phyloP scores from a whole-genome alignment of 2,888 invertebrate genomes.

The Diarsia rubi region DNA sequence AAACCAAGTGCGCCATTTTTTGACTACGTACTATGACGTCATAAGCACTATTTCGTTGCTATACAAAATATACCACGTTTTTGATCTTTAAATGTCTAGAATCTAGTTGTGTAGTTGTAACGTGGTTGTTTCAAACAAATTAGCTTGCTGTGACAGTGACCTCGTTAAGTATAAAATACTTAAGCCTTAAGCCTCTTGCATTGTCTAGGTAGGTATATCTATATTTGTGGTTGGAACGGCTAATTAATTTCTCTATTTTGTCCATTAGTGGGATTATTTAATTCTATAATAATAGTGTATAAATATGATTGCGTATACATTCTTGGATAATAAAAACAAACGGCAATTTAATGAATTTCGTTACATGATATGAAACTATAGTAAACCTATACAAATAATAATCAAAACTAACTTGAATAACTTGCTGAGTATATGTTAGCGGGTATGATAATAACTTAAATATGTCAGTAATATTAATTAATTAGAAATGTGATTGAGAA shows the following conservation, averaged over 20 bases:
- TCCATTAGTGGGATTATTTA: not conserved
- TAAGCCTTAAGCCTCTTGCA: too few species aligned
- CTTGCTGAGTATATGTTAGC: conserved; percentile 18
- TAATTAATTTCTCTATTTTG: not conserved
- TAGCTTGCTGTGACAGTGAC: too few species aligned
- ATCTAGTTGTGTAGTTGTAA: too few species aligned
- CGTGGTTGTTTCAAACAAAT: too few species aligned
- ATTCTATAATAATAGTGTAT: not conserved
- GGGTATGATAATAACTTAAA: not conserved
- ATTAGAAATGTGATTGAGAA: not conserved
- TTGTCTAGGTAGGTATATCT: too few species aligned
- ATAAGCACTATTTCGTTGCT: too few species aligned
- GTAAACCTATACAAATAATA: conserved; percentile 40
- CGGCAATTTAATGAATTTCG: conserved; percentile 34
- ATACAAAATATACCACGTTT: too few species aligned
- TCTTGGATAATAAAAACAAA: conserved; percentile 26
- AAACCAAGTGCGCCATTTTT: too few species aligned
- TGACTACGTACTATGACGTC: too few species aligned
- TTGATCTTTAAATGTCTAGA: too few species aligned
- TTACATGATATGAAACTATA: conserved; percentile 34
- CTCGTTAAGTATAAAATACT: too few species aligned
- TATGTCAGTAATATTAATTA: not conserved
- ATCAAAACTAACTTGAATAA: conserved; percentile 34
- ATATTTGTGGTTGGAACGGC: not conserved
- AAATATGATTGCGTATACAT: not conserved